Base-by-base conservation (phyloP, 1,140 invertebrate genomes). In the Teleogryllus occipitalis region DNA sequence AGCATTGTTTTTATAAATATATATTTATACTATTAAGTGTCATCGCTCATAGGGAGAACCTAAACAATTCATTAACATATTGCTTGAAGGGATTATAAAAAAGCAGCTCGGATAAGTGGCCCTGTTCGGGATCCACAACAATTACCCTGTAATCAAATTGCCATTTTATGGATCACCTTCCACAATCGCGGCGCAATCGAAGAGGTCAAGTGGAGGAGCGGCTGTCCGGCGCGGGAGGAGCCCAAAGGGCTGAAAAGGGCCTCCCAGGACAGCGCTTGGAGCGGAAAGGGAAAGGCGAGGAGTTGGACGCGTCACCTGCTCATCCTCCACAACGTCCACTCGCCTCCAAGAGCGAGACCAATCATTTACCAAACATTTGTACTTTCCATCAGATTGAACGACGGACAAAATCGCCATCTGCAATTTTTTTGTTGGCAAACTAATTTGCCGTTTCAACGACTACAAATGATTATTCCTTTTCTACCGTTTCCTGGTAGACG, bases 1-100 rank as follows among this genome's bases (percentile, higher is more conserved):
- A 65, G 54, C 54, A 65, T 65, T 65, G 54, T 65, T 65, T 65
- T 65, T 65, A 65, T 65, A 65, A 65, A 65, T 65, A 65, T 65
- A 65, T 65, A 65, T 65, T 65, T 65, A 65, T 65, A 65, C 54
- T 65, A 65, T 65, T 14, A 65, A 65, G 54, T 65, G 54, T 65
- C 54, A 65, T 65, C 54, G 54, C 54, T 18, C 54, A 18, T 14
- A 65, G 54, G 10, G 54, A 65, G 18, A 18, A 65, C 10, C 54
- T 14, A 65, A 65, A 65, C 10, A 18, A 18, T 14, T 65, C 10
- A 10, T 10, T 65, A 65, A 65, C 54, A 18, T 65, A 65, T 65
- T 14, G 54, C 54, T 65, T 65, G 54, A 65, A 18, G 54, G 27
- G 54, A 18, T 65, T 14, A 18, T 14, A 65, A 65, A 65, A 65